A percentile compares a stretch with the other conserved stretches of the same genome.
Conservation (phyloP, 2,888 invertebrate species). For the Silvanus unidentatus region DNA sequence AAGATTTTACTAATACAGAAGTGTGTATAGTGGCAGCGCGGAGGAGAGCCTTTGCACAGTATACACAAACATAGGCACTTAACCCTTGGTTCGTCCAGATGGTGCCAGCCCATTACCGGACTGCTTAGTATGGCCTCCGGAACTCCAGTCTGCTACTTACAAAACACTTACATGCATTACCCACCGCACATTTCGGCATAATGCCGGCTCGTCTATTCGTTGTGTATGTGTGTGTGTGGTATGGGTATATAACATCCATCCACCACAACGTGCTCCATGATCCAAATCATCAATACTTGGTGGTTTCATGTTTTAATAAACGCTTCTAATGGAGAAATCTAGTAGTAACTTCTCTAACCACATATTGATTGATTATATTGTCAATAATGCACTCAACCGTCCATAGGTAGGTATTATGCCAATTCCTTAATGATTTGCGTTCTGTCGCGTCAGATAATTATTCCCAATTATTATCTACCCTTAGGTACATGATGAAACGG, state of each 20-base stretch:
- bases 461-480: no score
- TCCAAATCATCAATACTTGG: conserved; percentile 4
- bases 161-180: conserved; percentile 7
- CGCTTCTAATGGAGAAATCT: conserved; percentile 6
- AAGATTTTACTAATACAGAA: no score
- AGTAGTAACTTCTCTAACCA: background rate
- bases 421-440: no score
- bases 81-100: conserved; percentile 3
- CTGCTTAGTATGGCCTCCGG: conserved; percentile 4
- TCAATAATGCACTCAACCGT: no score
- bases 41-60: no score
- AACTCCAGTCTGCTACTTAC: conserved; percentile 4
- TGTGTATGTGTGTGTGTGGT: background rate
- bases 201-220: background rate
- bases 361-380: no score
- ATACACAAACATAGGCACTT: conserved; percentile 1
- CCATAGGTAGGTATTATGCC: no score
- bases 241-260: background rate
- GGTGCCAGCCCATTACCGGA: conserved; percentile 5
- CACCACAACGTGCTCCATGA: conserved; percentile 2
- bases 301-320: conserved; percentile 5
- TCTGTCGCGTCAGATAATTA: no score
- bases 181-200: conserved; percentile 1
- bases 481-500: no score
- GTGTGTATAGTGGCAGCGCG: no score